These are phyloP conservation scores for Tachysurus vachellii DNA, from an alignment of 2,113 vertebrate genomes.

Conservation along the genomic window DNA sequence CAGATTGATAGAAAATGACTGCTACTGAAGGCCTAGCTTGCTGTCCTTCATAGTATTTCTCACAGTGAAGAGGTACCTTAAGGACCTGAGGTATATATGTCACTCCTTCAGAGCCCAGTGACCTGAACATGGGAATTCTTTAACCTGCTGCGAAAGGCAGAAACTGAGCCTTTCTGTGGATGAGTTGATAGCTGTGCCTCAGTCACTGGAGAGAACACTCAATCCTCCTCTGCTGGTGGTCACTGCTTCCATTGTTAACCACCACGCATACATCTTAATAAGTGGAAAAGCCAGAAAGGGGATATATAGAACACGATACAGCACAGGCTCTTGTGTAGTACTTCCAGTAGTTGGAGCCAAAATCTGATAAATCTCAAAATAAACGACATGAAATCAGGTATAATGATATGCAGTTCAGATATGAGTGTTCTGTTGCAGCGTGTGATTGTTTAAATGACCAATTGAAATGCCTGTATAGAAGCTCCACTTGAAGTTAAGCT, in stretches of 20 bases:
- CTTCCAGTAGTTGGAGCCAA: slow-evolving; percentile 13
- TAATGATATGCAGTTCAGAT: not conserved
- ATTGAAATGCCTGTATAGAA: not conserved
- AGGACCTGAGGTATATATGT: slow-evolving; percentile 52
- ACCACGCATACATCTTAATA: slow-evolving; percentile 64
- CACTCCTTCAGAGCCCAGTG: slow-evolving; percentile 65
- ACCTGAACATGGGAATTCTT: slow-evolving; percentile 77
- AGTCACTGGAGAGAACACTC: slow-evolving; percentile 68
- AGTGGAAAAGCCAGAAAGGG: slow-evolving; percentile 31
- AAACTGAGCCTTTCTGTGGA: slow-evolving; percentile 65
- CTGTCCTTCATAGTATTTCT: slow-evolving; percentile 6
- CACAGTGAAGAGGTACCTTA: slow-evolving; percentile 27
- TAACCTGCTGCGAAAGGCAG: slow-evolving; percentile 70
- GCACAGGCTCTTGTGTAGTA: slow-evolving; percentile 5
- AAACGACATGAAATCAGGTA: not conserved
- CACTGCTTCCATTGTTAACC: slow-evolving; percentile 72
- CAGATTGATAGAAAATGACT: slow-evolving; percentile 18
- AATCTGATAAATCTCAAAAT: slow-evolving; percentile 11
- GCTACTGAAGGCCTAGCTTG: not conserved
- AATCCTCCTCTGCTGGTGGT: slow-evolving; percentile 70
- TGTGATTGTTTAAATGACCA: slow-evolving; percentile 6
- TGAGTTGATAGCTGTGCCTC: slow-evolving; percentile 69
- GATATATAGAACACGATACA: slow-evolving; percentile 23
- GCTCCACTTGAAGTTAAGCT: too few species aligned
- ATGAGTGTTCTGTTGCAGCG: not conserved